Evolutionary conservation across 1,140 invertebrate genomes (phyloP), one percentile per base, ranked within the genome.

Genomic region (Trigoniulus corallinus): DNA sequence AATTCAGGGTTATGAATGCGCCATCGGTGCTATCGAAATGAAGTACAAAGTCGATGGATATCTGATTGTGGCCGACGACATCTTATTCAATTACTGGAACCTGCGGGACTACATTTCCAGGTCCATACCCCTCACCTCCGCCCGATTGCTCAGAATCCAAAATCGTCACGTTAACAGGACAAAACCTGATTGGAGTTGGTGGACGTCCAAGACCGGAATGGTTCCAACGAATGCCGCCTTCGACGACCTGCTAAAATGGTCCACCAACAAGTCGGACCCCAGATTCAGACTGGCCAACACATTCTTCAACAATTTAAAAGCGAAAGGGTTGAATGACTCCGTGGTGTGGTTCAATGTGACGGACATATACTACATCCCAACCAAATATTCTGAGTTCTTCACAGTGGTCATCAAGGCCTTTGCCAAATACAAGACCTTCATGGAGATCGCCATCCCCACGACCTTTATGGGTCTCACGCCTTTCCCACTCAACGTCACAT

Each of bases 11-110:
- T 66, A 66, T 46, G 62, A 66, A 49, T 64, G 64, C 43, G 53
- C 64, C 3, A 42, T 64, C 21, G 60, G 60, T 34, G 64, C 64
- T 15, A 56, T 66, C 48, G 59, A 65, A 48, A 64, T 66, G 64
- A 59, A 61, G 22, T 66, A 64, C 51, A 57, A 59, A 13, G 64
- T 66, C 2, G 61, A 64, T 29, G 64, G 64, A 1, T 65, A 61
- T 53, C 22, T 64, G 42, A 52, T 61, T 10, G 52, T 62, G 20
- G 61, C 57, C 3, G 62, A 65, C 47, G 61, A 66, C 26, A 61
- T 58, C 43, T 48, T 64, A 12, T 48, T 64, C 21, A 56, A 60
- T 40, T 51, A 56, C 22, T 59, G 58, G 60, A 58, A 62, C 29
- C 53, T 61, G n/a, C 12, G 18, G 4, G 12, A 24, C 42, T 44